A percentile compares a stretch with the other conserved stretches of the same genome.
Evolutionary conservation across 2,888 invertebrate species (phyloP).

Genomic region (Netelia inedita): DNA sequence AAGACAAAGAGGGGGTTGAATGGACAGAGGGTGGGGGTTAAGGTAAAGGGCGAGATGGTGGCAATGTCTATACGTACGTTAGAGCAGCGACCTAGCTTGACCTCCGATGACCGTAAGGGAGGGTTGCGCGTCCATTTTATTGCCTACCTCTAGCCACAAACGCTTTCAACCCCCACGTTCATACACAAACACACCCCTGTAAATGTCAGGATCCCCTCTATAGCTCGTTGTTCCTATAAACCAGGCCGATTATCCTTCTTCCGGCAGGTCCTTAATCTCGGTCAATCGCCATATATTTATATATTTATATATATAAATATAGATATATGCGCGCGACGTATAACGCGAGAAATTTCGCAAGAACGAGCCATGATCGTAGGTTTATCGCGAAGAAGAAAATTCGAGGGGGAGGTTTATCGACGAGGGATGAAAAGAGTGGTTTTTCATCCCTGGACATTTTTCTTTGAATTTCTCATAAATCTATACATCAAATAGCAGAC

Average conservation of each 20-base stretch:
- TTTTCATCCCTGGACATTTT: no score
- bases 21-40: no score
- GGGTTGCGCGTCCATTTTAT: slow-evolving; percentile 39
- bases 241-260: slow-evolving; percentile 48
- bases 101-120: slow-evolving; percentile 45
- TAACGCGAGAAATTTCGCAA: not conserved
- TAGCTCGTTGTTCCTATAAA: not conserved
- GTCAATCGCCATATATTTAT: not conserved
- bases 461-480: no score
- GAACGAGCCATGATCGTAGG: no score
- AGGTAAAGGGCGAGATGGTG: no score
- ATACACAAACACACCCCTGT: slow-evolving; percentile 1
- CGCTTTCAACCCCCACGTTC: not conserved
- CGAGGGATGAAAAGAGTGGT: no score
- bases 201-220: slow-evolving; percentile 8
- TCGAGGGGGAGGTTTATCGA: no score
- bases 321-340: not conserved
- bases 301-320: slow-evolving; percentile 1
- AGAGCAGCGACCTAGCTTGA: slow-evolving; percentile 35
- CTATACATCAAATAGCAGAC: no score
- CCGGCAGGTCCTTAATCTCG: slow-evolving; percentile 37
- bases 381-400: no score
- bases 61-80: no score
- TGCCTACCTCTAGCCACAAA: slow-evolving; percentile 5
- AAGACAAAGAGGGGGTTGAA: no score